Evolutionary conservation across 2,797 vertebrate genomes (phyloP), one percentile per base, ranked within the genome.

Genomic region (Neosilurus hyrtlii): DNA sequence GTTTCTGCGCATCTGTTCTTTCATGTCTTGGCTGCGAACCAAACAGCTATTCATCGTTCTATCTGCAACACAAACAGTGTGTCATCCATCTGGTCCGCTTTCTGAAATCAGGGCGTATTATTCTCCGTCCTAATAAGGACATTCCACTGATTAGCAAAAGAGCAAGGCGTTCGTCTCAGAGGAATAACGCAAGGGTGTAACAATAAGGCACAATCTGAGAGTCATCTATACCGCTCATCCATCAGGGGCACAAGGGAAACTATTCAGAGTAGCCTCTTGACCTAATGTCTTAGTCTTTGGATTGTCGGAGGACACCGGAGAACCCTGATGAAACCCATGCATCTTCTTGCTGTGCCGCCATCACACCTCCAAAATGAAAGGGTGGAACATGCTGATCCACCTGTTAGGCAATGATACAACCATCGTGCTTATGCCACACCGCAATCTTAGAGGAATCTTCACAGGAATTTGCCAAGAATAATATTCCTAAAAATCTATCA

Each of bases 1-100:
- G 61, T 61, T 26, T 65, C 59, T 18, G 90, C 89, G 90, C 91
- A 93, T 92, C 91, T 93, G 92, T 87, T 88, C 83, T 86, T 84
- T 89, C 85, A 37, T 82, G 84, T 67, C 88, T 89, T 93, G 92
- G 91, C 91, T 26, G 68, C 79, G 24, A 86, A 90, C 90, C 92
- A 93, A 89, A 90, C 82, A 87, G 59, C 76, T 24, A 86, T 82
- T 87, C 86, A 83, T 84, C 87, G 85, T 90, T 89, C 87, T 82
- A 82, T 76, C 79, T 65, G 67, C 86, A 90, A 89, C 54, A 79
- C 51, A 85, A 86, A 77, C 26, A 77, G 61, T 11, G 43, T 59
- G 61, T 66, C 68, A 73, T 80, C 75, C 62, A 61, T 66, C 65
- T 51, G 43, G 65, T 66, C 43, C 22, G 9, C 7, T 51, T 66